Base-by-base conservation (phyloP, 2,797 vertebrate genomes). In the Protosalanx chinensis region DNA sequence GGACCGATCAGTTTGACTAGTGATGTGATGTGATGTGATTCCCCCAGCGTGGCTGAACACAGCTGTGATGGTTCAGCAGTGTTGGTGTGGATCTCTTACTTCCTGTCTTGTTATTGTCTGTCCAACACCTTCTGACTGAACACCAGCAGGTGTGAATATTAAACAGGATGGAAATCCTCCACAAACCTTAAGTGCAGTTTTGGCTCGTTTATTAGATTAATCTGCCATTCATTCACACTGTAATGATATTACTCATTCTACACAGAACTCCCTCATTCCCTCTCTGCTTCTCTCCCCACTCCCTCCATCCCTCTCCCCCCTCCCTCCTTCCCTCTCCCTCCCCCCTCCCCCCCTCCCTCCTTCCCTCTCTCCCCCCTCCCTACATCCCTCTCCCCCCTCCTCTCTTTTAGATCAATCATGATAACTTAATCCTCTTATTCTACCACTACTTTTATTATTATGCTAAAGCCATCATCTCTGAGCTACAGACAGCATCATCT, bases 81-180 rank as follows among this genome's bases (percentile, higher is more conserved):
- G 64, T 49, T 1, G 27, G 33, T 18, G n/a, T 53, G 18, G 16
- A 49, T 10, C 32, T 12, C 5, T 33, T 46, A 72, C 20, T n/a
- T 56, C 16, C 27, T 72, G 16, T 23, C 49, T 65, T 6, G 20
- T 66, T 37, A 41, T n/a, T 41, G 33, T 65, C 59, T 53, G 5
- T 53, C 51, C 51, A 18, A 16, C n/a, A 56, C 62, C 62, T 35
- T 16, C 49, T 46, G 64, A 72, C 35, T 30, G n/a, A 41, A 46
- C 15, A 16, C 18, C 15, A 10, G 37, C 46, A 56, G 49, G 33
- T 66, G 71, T 72, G 64, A 59, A 66, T 59, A 58, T 67, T 72
- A 66, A 46, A 35, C n/a, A 64, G 8, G 49, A 46, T 13, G 13
- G 41, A 30, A 49, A 67, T 65, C 15, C 46, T 56, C 58, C 66